phyloP scores from a whole-genome alignment of 1,140 invertebrate genomes.

The Probaryconus sp. region DNA sequence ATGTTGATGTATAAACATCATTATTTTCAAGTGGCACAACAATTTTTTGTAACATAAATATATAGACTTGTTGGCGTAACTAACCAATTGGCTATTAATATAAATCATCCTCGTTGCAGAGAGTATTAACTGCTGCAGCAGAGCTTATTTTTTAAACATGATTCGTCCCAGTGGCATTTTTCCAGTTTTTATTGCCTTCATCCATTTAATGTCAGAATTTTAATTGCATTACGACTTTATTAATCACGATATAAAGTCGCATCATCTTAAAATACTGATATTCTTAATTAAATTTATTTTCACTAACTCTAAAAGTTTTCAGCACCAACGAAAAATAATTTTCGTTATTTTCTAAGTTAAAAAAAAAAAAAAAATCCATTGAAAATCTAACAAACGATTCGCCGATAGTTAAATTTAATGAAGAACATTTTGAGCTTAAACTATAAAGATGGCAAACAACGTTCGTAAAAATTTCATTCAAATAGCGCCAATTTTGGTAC shows the following conservation, averaged over 20 bases:
- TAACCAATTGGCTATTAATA: no score
- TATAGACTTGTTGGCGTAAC: no score
- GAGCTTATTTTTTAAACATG: constrained; percentile 1
- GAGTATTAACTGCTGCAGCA: no score
- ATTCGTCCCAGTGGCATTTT: neutral
- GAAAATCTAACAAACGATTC: constrained; percentile 2
- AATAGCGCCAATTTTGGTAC: constrained; percentile 23
- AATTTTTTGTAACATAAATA: no score
- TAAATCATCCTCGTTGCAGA: neutral
- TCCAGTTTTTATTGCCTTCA: neutral
- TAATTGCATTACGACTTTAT: neutral
- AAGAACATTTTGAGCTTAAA: neutral
- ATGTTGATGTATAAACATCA: no score
- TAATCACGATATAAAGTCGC: constrained; percentile 6
- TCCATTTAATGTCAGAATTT: constrained; percentile 11
- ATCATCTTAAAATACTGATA: constrained; percentile 11
- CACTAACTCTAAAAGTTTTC: no score
- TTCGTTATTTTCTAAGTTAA: no score
- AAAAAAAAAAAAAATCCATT: no score
- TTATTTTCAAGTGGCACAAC: no score
- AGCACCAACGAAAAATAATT: no score
- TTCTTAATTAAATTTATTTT: no score
- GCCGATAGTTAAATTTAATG: neutral
- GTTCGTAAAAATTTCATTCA: constrained; percentile 50
- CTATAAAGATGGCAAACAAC: no score